A percentile compares a stretch with the other conserved stretches of the same genome.
These are phyloP conservation scores for Platygyra sinensis DNA, from an alignment of 64 coral and sea anemone species.

Conservation along the genomic window DNA sequence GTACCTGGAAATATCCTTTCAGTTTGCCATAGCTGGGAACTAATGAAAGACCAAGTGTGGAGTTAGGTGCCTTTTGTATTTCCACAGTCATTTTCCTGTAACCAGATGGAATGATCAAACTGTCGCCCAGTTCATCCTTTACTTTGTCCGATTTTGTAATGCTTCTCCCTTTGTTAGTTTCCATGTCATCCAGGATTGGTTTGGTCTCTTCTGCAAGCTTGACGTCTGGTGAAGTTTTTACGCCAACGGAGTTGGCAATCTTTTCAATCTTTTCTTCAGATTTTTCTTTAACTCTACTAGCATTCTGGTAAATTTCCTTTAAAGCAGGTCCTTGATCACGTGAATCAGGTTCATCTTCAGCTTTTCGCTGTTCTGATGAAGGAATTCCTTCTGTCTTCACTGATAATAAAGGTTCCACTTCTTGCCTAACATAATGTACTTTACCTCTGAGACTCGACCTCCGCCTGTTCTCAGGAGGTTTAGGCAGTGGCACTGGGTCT, in stretches of 20 bases:
- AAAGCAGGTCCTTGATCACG: not conserved
- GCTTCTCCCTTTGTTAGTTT: not conserved
- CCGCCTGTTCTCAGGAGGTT: constrained; percentile 25
- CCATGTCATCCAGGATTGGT: not conserved
- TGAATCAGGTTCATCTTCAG: not conserved
- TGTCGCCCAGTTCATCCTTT: constrained; percentile 18
- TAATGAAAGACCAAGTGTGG: constrained; percentile 86
- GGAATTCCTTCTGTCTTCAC: not conserved
- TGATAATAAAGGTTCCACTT: not conserved
- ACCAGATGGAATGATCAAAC: constrained; percentile 48
- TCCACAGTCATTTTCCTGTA: constrained; percentile 55
- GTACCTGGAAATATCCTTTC: constrained; percentile 84
- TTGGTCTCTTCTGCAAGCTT: not conserved
- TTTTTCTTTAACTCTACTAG: not conserved
- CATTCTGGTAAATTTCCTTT: not conserved
- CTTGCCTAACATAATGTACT: constrained; percentile 3
- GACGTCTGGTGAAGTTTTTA: not conserved
- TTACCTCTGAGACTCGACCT: constrained; percentile 10
- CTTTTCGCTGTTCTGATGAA: not conserved
- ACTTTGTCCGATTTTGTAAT: not conserved
- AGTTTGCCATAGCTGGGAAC: constrained; percentile 74
- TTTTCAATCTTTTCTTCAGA: not conserved
- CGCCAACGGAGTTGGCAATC: not conserved
- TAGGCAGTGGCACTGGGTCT: constrained; percentile 3
- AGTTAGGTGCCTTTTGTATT: constrained; percentile 51